phyloP scores from a whole-genome alignment of 1,140 invertebrate species.

The Zaprionus tsacasi region DNA sequence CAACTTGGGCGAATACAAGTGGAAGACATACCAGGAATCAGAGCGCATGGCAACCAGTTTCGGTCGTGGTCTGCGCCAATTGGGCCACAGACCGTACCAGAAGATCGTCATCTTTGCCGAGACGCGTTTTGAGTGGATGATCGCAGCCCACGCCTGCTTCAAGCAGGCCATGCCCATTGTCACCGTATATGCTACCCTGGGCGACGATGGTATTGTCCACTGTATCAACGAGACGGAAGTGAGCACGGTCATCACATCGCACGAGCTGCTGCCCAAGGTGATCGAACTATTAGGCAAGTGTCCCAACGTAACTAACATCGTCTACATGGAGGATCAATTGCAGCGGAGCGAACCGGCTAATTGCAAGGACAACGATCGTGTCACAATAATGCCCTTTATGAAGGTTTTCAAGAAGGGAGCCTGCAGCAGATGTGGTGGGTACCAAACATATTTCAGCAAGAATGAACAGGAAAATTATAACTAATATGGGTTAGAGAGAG shows the following conservation, averaged over 20 bases:
- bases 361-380: slow-evolving; percentile 86
- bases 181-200: slow-evolving; percentile 98
- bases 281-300: slow-evolving; percentile 90
- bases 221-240: slow-evolving; percentile 99
- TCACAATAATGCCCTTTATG: slow-evolving; percentile 88
- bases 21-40: slow-evolving; percentile 94
- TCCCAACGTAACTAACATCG: slow-evolving; percentile 90
- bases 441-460: too few species aligned
- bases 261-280: slow-evolving; percentile 95
- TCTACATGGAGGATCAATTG: slow-evolving; percentile 95
- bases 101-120: slow-evolving; percentile 98
- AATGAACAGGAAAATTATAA: not conserved
- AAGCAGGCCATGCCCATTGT: slow-evolving; percentile 97
- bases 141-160: slow-evolving; percentile 96
- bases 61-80: slow-evolving; percentile 90
- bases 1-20: slow-evolving; percentile 96
- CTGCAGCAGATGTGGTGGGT: slow-evolving; percentile 74
- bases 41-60: slow-evolving; percentile 90
- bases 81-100: slow-evolving; percentile 87
- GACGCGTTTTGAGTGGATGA: slow-evolving; percentile 98
- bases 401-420: slow-evolving; percentile 85
- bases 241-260: slow-evolving; percentile 93
- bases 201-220: slow-evolving; percentile 97
- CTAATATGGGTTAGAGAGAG: not conserved
- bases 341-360: slow-evolving; percentile 89